Evolutionary conservation across 2,113 vertebrate species (phyloP), one percentile per base, ranked within the genome.

Genomic region (Brachypteracias leptosomus): DNA sequence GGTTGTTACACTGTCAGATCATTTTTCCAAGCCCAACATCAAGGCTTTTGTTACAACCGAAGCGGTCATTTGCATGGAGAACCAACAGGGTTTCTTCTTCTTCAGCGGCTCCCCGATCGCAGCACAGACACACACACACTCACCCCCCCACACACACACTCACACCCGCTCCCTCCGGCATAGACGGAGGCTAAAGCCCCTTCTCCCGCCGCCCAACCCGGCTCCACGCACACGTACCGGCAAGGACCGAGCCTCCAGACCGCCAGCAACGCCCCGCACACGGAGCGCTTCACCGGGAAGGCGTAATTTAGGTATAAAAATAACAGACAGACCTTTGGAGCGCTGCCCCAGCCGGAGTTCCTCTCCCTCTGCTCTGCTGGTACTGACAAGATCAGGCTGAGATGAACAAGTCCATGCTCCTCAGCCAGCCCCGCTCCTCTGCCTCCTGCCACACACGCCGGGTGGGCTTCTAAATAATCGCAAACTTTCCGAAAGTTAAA

Each of bases 21-120:
- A 94, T 95, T 96, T 96, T 91, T 83, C 97, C 97, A 11, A 96
- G 97, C 97, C 88, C 92, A 95, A 95, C 97, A 97, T 97, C 97
- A 97, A 97, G 97, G 97, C 97, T 97, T 98, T 98, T 97, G 97
- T 98, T 98, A 96, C 96, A 96, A 95, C 68, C 97, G 42, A 80
- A 97, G 97, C 97, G 97, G 97, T 98, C 97, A 97, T 98, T 97
- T 97, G 97, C 97, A 98, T 98, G 96, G 96, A 97, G 97, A 97
- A 96, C 95, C 97, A 91, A 97, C 94, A 95, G 97, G 96, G 96
- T 85, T 97, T 85, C 95, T 92, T n/a, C 88, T 96, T 66, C 85
- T 73, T 57, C 90, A 76, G 96, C 95, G 88, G 62, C 22, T 92
- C 94, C 85, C 70, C 89, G 76, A 90, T 72, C 91, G 20, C 90